Evolutionary conservation across 2,113 vertebrate species (phyloP), one percentile per base, ranked within the genome.

Genomic region (Andinoacara biseriatus): DNA sequence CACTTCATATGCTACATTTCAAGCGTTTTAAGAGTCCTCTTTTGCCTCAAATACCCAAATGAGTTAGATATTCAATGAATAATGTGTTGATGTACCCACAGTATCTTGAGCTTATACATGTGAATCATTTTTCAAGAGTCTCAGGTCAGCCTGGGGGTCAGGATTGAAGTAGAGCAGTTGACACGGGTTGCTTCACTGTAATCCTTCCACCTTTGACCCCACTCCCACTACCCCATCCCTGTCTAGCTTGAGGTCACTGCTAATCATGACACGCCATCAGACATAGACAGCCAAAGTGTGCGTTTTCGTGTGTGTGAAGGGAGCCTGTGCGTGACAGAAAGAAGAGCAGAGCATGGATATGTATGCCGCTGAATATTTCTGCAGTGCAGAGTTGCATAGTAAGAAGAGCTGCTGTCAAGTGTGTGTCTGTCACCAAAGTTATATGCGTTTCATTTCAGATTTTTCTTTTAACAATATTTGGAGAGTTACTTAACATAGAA

Each of bases 121-220:
- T 86, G 65, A 82, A 61, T 80, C 17, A 60, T 78, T 59, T 88
- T 76, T 74, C 15, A 59, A 58, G 24, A 80, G 74, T 38, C 56
- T 74, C 5, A 22, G 56, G 77, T 76, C 13, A 18, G 38, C 31
- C 22, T 20, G 29, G 65, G 75, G 85, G 76, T 90, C 65, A 43
- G 81, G 80, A 83, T 90, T 85, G 85, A 56, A 91, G 82, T 58
- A 60, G 59, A 83, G 78, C 82, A 63, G 74, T 89, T 88, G 67
- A 88, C 82, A 84, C 1, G 13, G 52, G 78, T 58, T 88, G 83
- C 76, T 84, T 74, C 85, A 65, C 76, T 86, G 85, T 92, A 91
- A 93, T 93, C 82, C 88, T 79, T 78, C 87, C 77, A 91, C 88
- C 93, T 91, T 78, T 92, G 86, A 89, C 89, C 88, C 86, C 74